Base-by-base conservation (phyloP, 2,113 vertebrate species). In the Arvicanthis niloticus region DNA sequence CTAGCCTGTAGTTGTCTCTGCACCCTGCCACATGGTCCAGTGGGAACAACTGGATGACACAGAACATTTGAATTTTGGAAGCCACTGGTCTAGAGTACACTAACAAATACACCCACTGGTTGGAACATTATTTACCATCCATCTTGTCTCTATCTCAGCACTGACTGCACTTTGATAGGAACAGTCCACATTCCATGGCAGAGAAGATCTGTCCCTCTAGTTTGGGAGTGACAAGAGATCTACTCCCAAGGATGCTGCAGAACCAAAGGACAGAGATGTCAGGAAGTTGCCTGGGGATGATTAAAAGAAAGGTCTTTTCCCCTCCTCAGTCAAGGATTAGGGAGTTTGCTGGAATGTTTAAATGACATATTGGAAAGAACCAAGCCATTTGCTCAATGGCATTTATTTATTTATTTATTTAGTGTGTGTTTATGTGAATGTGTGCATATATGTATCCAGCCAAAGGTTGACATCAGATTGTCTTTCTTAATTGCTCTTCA, bases 51-150 rank as follows among this genome's bases (percentile, higher is more conserved):
- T 91, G 93, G 94, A 72, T 98, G 62, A 92, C 84, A 92, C 0
- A 94, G 94, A 98, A 93, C 0, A 19, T 77, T 97, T 98, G 98
- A 13, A 92, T 98, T 98, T 97, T 92, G 80, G 94, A 95, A 97
- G 65, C 67, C 92, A 93, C 94, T 93, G 86, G 90, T 98, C 81
- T 92, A 68, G 73, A 91, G 96, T 93, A 86, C 0, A 31, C 87
- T 97, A 97, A 98, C 93, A 98, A 98, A 98, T 58, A 96, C 67
- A 31, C 82, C 75, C 81, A 80, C 93, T 94, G 65, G 29, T 95
- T 56, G 62, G 88, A 96, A 93, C 16, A 11, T 88, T 95, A 82
- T 92, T 89, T 73, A 16, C 82, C 72, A 92, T 98, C 89, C 37
- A n/a, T 98, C 97, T 98, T 82, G 48, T 91, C 92, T 95, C 87